phyloP scores from a whole-genome alignment of 2,113 vertebrate species.

The Pedionomus torquatus region DNA sequence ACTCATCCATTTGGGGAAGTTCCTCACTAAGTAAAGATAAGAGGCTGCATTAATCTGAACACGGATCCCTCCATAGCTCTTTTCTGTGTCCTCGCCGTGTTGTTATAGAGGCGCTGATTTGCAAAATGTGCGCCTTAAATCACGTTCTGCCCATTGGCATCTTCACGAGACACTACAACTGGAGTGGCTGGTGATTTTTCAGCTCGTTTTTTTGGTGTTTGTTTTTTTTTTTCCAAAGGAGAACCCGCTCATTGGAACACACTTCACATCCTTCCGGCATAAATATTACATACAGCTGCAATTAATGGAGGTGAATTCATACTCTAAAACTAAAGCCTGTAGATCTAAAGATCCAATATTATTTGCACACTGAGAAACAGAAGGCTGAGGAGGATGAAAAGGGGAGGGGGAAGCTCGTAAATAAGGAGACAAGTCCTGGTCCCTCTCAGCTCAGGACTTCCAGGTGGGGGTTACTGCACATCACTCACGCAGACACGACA shows the following conservation, averaged over 20 bases:
- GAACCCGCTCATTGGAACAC: background rate
- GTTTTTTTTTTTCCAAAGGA: background rate
- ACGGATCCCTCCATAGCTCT: background rate
- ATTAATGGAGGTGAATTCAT: background rate
- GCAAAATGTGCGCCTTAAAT: slow-evolving; percentile 12
- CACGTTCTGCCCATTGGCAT: background rate
- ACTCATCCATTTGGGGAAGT: background rate
- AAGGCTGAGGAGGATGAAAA: background rate
- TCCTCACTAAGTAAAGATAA: background rate
- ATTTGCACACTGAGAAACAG: background rate
- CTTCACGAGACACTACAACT: background rate
- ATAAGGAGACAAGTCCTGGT: background rate
- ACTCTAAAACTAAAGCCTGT: background rate
- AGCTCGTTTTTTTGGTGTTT: background rate
- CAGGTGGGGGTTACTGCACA: background rate
- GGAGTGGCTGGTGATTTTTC: background rate
- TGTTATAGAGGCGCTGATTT: background rate
- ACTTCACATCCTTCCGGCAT: background rate
- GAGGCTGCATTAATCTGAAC: background rate
- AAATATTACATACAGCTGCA: background rate
- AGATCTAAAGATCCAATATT: background rate
- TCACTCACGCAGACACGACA: accelerated
- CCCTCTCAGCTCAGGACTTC: background rate
- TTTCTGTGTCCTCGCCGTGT: background rate
- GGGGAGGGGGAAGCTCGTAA: background rate